A percentile compares a stretch with the other conserved stretches of the same genome.
These are phyloP conservation scores for Phalacrocorax aristotelis DNA, from an alignment of 2,113 vertebrate species.

Conservation along the genomic window DNA sequence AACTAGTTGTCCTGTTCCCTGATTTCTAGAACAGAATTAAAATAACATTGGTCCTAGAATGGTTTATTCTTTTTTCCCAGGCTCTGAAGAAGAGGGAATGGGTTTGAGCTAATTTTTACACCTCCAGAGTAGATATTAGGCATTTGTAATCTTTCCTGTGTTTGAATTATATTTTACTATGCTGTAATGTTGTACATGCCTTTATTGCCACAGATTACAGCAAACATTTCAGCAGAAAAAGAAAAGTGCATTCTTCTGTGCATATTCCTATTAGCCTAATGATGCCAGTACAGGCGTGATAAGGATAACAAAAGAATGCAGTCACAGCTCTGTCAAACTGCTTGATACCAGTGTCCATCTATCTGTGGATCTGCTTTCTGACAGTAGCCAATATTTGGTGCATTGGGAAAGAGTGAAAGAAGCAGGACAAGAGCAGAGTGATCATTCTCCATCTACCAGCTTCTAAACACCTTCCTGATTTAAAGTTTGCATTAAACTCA, in stretches of 20 bases:
- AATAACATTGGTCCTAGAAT: not conserved
- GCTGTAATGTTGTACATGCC: not conserved
- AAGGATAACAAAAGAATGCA: not conserved
- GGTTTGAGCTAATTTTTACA: not conserved
- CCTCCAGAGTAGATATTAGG: not conserved
- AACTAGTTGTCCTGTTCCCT: not conserved
- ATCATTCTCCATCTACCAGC: not conserved
- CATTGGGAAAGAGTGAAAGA: not conserved
- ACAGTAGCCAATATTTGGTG: not conserved
- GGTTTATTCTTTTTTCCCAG: not conserved
- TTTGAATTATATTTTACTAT: not conserved
- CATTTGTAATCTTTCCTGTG: not conserved
- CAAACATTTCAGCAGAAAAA: not conserved
- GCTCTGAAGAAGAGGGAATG: not conserved
- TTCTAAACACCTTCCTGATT: not conserved
- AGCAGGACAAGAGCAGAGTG: fast-evolving
- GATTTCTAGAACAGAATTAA: not conserved
- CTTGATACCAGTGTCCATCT: not conserved
- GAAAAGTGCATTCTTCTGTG: not conserved
- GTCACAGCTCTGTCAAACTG: not conserved
- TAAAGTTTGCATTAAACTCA: not conserved
- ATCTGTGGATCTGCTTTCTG: not conserved
- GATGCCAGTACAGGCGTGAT: not conserved
- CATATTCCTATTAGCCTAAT: not conserved
- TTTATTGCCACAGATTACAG: not conserved